Percentiles rank a stretch among this genome's conserved stretches.
Conservation (phyloP, 2,888 invertebrate species). For the Emmelina monodactyla region DNA sequence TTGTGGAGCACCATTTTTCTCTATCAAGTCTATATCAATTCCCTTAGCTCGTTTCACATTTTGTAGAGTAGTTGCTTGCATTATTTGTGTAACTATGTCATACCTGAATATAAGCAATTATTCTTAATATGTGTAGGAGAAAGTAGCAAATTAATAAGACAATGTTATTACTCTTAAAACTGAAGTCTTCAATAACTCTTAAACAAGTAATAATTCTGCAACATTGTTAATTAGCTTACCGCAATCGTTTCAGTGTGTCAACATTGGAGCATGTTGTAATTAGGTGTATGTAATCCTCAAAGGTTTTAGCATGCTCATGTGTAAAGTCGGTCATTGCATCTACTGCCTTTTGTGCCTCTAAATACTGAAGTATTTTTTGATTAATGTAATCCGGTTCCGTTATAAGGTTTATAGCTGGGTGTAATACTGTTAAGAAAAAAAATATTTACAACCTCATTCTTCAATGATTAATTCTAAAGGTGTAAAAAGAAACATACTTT, state of each 20-base stretch:
- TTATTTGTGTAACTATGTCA: slow-evolving; percentile 89
- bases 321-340: slow-evolving; percentile 81
- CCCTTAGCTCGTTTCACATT: slow-evolving; percentile 89
- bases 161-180: too few species aligned
- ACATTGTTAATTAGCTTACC: slow-evolving; percentile 56
- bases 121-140: too few species aligned
- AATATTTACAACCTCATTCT: not conserved
- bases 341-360: slow-evolving; percentile 81
- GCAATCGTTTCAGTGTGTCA: slow-evolving; percentile 83
- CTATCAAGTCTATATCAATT: slow-evolving; percentile 69
- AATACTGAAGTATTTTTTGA: slow-evolving; percentile 82
- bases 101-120: slow-evolving; percentile 68
- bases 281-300: slow-evolving; percentile 87
- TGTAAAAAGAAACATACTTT: slow-evolving; percentile 65
- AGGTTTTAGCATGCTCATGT: slow-evolving; percentile 88
- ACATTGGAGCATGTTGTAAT: slow-evolving; percentile 83
- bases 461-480: not conserved
- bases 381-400: slow-evolving; percentile 94
- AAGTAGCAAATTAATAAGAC: too few species aligned
- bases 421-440: slow-evolving; percentile 68
- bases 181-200: too few species aligned
- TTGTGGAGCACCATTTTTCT: slow-evolving; percentile 59
- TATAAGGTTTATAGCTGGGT: slow-evolving; percentile 82
- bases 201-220: too few species aligned
- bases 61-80: slow-evolving; percentile 92